A percentile compares a stretch with the other conserved stretches of the same genome.
Conservation (phyloP, 2,797 vertebrate genomes). For the Myotis pilosus region DNA sequence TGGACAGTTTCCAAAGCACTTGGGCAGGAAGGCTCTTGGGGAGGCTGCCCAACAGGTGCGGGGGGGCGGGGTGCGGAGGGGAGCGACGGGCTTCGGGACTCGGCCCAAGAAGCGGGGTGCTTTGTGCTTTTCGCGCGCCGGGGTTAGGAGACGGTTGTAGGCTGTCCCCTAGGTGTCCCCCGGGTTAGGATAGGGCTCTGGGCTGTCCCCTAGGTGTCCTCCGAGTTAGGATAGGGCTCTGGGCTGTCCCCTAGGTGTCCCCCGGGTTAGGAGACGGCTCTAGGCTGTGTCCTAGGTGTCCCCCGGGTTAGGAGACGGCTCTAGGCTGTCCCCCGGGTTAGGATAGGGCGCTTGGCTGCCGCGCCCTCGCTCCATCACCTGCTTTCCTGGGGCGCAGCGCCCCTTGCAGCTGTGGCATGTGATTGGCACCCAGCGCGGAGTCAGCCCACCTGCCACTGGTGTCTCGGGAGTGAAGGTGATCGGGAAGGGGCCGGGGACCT, state of each 20-base stretch:
- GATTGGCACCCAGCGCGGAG: not conserved
- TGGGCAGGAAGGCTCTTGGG: not conserved
- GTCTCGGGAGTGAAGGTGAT: fast-evolving
- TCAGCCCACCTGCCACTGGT: not conserved
- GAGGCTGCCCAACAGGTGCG: conserved; percentile 44
- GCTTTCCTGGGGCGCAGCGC: not conserved
- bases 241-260: too few species aligned
- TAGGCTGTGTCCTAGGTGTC: too few species aligned
- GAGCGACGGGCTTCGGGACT: not conserved
- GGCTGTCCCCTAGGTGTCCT: too few species aligned
- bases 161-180: too few species aligned
- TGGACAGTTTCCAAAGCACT: not conserved
- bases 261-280: too few species aligned
- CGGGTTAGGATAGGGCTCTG: too few species aligned
- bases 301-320: too few species aligned
- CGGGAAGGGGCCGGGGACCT: not conserved
- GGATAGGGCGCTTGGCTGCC: not conserved
- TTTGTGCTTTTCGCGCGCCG: fast-evolving
- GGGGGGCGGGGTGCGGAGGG: not conserved
- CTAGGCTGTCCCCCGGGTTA: too few species aligned
- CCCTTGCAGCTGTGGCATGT: not conserved
- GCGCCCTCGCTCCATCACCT: not conserved
- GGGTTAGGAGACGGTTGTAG: not conserved
- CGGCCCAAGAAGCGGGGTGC: not conserved
- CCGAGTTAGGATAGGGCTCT: too few species aligned